These are phyloP conservation scores for Drosophila mayaguana DNA, from an alignment of 2,888 invertebrate genomes.

Conservation along the genomic window DNA sequence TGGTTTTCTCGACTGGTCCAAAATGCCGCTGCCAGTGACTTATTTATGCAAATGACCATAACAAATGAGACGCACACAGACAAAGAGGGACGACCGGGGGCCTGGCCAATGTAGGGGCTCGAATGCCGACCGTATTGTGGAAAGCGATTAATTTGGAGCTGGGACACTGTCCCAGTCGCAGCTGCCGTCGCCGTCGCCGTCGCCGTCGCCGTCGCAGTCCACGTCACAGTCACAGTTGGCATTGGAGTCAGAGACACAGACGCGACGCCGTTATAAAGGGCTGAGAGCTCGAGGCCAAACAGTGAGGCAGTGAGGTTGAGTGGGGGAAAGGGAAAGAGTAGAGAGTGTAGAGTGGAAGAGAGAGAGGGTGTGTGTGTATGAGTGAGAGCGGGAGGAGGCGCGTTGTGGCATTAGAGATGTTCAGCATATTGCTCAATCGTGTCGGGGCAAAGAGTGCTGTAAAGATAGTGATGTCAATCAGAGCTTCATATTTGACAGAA, in stretches of 20 bases:
- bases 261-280: slow-evolving; percentile 45
- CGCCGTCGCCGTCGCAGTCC: slow-evolving; percentile 1
- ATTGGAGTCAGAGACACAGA: slow-evolving; percentile 21
- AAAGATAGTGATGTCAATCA: background rate
- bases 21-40: slow-evolving; percentile 71
- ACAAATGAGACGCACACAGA: slow-evolving; percentile 73
- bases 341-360: background rate
- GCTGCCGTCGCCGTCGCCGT: background rate
- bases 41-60: slow-evolving; percentile 81
- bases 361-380: background rate
- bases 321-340: background rate
- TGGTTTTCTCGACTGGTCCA: slow-evolving; percentile 43
- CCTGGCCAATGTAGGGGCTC: background rate
- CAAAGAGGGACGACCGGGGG: slow-evolving; percentile 1
- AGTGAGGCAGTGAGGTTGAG: background rate
- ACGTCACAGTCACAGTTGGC: slow-evolving; percentile 12
- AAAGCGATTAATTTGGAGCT: slow-evolving; percentile 74
- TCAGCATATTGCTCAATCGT: slow-evolving; percentile 71
- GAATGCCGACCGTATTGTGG: slow-evolving; percentile 67
- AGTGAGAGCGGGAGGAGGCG: background rate
- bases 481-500: too few relatives aligned
- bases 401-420: slow-evolving; percentile 28
- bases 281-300: slow-evolving; percentile 35
- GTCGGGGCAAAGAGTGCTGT: background rate
- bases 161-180: slow-evolving; percentile 12